phyloP scores from a whole-genome alignment of 2,113 vertebrate species.

The Rhabdomys dilectus region DNA sequence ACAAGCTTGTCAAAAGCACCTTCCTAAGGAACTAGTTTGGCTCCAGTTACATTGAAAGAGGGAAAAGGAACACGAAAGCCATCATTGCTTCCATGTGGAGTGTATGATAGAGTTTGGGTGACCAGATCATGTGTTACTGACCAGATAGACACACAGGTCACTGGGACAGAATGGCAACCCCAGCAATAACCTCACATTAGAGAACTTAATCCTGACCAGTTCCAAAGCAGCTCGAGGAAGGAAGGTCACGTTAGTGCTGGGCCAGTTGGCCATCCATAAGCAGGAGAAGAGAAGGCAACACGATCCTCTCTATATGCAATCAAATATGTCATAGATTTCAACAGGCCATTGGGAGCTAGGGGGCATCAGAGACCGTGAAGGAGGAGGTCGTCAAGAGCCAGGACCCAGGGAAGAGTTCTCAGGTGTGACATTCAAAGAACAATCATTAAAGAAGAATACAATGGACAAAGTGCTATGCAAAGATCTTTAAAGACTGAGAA shows the following conservation, averaged over 20 bases:
- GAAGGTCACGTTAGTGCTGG: not conserved
- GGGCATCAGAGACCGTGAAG: not conserved
- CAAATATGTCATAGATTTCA: not conserved
- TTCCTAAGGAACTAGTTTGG: not conserved
- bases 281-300: not conserved
- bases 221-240: not conserved
- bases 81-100: not conserved
- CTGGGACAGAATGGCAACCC: not conserved
- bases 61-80: conserved; percentile 9
- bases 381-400: not conserved
- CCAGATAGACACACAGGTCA: not conserved
- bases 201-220: not conserved
- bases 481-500: not conserved
- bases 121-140: not conserved
- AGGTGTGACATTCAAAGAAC: not conserved
- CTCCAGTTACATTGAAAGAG: conserved; percentile 9
- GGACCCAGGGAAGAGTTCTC: not conserved
- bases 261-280: not conserved
- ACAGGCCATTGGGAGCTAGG: not conserved
- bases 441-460: not conserved
- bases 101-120: not conserved
- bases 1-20: conserved; percentile 16
- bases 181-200: not conserved
- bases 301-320: not conserved
- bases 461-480: not conserved